Evolutionary conservation across 2,113 vertebrate genomes (phyloP).

Genomic region (Coryphaenoides rupestris): DNA sequence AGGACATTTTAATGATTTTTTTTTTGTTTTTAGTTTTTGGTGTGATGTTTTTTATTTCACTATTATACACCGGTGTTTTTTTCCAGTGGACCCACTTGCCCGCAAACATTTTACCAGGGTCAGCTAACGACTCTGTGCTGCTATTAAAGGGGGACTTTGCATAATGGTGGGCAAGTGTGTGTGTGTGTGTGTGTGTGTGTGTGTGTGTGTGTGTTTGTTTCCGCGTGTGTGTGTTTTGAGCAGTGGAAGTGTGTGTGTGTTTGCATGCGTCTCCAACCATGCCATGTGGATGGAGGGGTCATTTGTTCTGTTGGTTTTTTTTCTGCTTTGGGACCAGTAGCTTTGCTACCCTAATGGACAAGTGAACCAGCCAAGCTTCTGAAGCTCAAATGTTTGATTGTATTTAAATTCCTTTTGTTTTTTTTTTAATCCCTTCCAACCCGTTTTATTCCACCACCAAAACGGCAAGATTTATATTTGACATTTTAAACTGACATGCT

Average conservation of each 20-base stretch:
- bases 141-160: slow-evolving; percentile 83
- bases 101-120: slow-evolving; percentile 73
- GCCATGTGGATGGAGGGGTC: slow-evolving; percentile 14
- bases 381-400: slow-evolving; percentile 70
- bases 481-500: slow-evolving; percentile 77
- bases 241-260: slow-evolving; percentile 13
- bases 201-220: slow-evolving; percentile 4
- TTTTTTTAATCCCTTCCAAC: slow-evolving; percentile 17
- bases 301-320: too few species aligned
- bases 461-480: slow-evolving; percentile 51
- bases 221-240: slow-evolving; percentile 22
- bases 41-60: neutral
- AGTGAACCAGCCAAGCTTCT: slow-evolving; percentile 60
- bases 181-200: neutral
- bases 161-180: slow-evolving; percentile 36
- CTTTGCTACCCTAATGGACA: slow-evolving; percentile 49
- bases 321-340: slow-evolving; percentile 52
- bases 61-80: slow-evolving; percentile 17
- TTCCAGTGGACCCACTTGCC: slow-evolving; percentile 71
- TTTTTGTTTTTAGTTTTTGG: slow-evolving; percentile 44
- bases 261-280: slow-evolving; percentile 14
- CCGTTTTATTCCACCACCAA: slow-evolving; percentile 56
- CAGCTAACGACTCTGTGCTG: slow-evolving; percentile 84
- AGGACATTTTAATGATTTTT: slow-evolving; percentile 13
- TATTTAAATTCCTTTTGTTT: slow-evolving; percentile 53